phyloP scores from a whole-genome alignment of 2,797 vertebrate species.

The Argentina silus region DNA sequence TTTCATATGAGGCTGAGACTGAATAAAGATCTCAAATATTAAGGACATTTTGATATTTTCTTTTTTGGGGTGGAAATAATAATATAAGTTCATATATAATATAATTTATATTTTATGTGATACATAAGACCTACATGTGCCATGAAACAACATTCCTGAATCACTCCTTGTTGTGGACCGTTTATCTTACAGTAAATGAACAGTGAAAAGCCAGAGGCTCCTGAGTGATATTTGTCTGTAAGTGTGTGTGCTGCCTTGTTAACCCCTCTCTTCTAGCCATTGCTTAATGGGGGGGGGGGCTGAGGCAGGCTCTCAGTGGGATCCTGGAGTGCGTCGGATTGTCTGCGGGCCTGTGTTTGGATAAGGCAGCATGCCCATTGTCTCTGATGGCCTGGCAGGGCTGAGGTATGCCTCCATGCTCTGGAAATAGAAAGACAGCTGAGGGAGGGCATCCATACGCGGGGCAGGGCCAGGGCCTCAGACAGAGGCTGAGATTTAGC shows the following conservation, averaged over 20 bases:
- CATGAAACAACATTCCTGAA: not conserved
- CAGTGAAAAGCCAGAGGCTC: constrained; percentile 20
- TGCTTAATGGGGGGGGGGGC: constrained; percentile 55
- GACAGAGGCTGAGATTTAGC: constrained; percentile 70
- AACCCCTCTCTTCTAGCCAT: constrained; percentile 50
- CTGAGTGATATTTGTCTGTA: constrained; percentile 42
- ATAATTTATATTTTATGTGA: not conserved
- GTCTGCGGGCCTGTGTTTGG: constrained; percentile 79
- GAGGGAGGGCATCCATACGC: constrained; percentile 81
- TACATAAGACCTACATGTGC: too few species aligned
- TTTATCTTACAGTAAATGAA: constrained; percentile 12
- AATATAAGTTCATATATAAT: not conserved
- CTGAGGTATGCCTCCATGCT: constrained; percentile 82
- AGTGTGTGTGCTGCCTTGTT: constrained; percentile 53
- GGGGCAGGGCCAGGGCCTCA: constrained; percentile 68
- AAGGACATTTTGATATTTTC: not conserved
- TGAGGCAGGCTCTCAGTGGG: constrained; percentile 59
- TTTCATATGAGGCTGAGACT: constrained; percentile 29
- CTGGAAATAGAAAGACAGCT: constrained; percentile 94
- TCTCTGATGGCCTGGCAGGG: constrained; percentile 88
- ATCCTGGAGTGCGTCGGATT: constrained; percentile 78
- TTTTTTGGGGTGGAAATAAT: not conserved
- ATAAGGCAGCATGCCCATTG: constrained; percentile 80
- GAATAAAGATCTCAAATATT: not conserved
- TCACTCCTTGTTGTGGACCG: not conserved